phyloP scores from a whole-genome alignment of 2,797 vertebrate genomes.

The Hydrocynus forskahlii region DNA sequence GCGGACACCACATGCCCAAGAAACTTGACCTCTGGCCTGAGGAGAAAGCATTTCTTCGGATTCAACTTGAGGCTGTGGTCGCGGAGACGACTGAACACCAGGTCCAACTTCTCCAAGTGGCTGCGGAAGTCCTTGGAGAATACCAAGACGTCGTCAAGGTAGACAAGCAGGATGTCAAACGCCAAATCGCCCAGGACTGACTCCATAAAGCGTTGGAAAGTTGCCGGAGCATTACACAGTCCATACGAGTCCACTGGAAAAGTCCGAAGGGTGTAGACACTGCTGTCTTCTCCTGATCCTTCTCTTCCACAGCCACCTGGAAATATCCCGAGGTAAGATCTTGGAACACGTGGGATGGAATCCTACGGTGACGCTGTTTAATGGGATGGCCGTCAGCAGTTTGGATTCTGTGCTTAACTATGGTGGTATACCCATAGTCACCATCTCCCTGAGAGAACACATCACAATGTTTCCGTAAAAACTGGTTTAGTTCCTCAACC shows the following conservation, averaged over 20 bases:
- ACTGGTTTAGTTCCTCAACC: background rate
- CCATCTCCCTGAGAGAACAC: background rate
- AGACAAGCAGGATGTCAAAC: too few relatives aligned
- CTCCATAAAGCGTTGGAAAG: slow-evolving; percentile 10
- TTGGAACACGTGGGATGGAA: slow-evolving; percentile 24
- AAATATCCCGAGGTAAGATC: slow-evolving; percentile 38
- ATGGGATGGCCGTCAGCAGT: slow-evolving; percentile 18
- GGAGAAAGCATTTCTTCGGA: slow-evolving; percentile 37
- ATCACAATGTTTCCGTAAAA: slow-evolving; percentile 15
- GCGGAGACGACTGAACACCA: slow-evolving; percentile 15
- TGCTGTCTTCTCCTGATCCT: slow-evolving; percentile 34
- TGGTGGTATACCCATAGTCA: background rate
- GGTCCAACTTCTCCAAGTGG: slow-evolving; percentile 32
- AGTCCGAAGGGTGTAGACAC: slow-evolving; percentile 41
- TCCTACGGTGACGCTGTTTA: background rate
- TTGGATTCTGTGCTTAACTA: slow-evolving; percentile 3
- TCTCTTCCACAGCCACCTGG: slow-evolving; percentile 23
- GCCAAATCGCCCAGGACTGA: too few relatives aligned
- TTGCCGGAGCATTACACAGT: background rate
- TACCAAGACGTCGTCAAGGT: too few relatives aligned
- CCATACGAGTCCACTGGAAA: slow-evolving; percentile 37
- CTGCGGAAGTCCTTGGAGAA: slow-evolving; percentile 26
- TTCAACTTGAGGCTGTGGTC: slow-evolving; percentile 43
- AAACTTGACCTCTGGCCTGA: slow-evolving; percentile 46
- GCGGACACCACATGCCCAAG: slow-evolving; percentile 39